A percentile compares a stretch with the other conserved stretches of the same genome.
phyloP scores from a whole-genome alignment of 2,113 vertebrate species.

The Sylvia atricapilla region DNA sequence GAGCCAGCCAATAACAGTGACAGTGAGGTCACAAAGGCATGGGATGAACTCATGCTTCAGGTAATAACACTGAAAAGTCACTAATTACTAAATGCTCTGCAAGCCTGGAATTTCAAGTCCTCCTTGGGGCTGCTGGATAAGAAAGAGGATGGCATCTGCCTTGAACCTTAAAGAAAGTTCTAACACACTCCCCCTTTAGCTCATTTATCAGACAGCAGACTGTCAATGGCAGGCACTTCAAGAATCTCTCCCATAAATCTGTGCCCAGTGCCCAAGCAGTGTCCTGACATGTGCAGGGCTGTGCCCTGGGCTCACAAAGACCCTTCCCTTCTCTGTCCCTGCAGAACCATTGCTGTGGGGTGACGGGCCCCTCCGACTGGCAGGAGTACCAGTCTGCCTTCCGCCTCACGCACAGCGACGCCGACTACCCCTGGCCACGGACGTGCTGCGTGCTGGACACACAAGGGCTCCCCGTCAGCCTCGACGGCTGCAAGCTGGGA shows the following conservation, averaged over 20 bases:
- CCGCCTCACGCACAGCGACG: slow-evolving; percentile 13
- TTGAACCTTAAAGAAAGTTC: not conserved
- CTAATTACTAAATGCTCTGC: slow-evolving; percentile 12
- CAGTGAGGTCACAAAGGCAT: slow-evolving; percentile 70
- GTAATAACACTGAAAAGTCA: slow-evolving; percentile 45
- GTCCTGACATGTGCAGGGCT: not conserved
- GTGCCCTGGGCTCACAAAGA: not conserved
- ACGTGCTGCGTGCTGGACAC: slow-evolving; percentile 71
- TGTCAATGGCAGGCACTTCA: not conserved
- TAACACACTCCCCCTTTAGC: not conserved
- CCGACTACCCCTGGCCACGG: slow-evolving; percentile 77
- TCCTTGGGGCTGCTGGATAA: not conserved
- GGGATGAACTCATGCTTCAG: slow-evolving; percentile 78
- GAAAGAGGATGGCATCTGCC: not conserved
- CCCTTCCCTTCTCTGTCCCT: not conserved
- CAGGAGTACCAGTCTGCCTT: slow-evolving; percentile 72
- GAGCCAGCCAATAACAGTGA: slow-evolving; percentile 62
- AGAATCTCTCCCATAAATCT: not conserved
- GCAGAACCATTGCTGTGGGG: slow-evolving; percentile 77
- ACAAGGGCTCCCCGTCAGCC: slow-evolving; percentile 19
- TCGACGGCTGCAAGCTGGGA: slow-evolving; percentile 77
- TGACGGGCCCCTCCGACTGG: slow-evolving; percentile 75
- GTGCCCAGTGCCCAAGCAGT: not conserved
- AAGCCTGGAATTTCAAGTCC: slow-evolving; percentile 16
- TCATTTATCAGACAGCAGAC: not conserved